Evolutionary conservation across 2,797 vertebrate species (phyloP), one percentile per base, ranked within the genome.

Genomic region (Echiichthys vipera): DNA sequence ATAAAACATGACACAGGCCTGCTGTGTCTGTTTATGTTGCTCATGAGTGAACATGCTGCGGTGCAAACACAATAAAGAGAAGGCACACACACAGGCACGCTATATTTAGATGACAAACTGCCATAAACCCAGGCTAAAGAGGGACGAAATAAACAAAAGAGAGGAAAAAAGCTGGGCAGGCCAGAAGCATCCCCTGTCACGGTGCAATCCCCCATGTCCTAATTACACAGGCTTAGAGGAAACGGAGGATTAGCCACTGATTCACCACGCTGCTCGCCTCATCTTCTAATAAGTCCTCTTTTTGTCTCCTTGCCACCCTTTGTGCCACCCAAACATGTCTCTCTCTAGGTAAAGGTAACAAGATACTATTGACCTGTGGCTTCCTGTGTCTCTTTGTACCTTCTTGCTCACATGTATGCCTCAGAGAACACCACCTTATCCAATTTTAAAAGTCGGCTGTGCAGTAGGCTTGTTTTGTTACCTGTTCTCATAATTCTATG

Each of bases 191-290:
- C 89, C 85, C 84, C 88, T 86, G 87, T 89, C 82, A 90, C 61
- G 74, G 88, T 85, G 85, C 87, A 90, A 91, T 94, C 92, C 94
- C 90, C 93, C 87, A 91, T 91, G 92, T 93, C 92, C 91, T 95
- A 94, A 95, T 95, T 95, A 95, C 93, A 94, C 88, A 89, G 89
- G 92, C 88, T 93, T 94, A 94, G 92, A 91, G 77, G 88, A 91
- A 93, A 88, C 85, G 79, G 85, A 90, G 91, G 92, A 94, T 92
- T 94, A 94, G 84, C 81, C 86, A 91, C 88, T 68, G 90, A 94
- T 94, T 93, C 88, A 85, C 85, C 73, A 89, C 63, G 65, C 85
- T 93, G 92, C 91, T 92, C 86, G 89, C 88, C 88, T 89, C 83
- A 89, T 92, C 90, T 85, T 90, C 85, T 92, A 93, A 93, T 93